Evolutionary conservation across 2,888 invertebrate species (phyloP), one percentile per base, ranked within the genome.

Genomic region (Resseliella maxima): DNA sequence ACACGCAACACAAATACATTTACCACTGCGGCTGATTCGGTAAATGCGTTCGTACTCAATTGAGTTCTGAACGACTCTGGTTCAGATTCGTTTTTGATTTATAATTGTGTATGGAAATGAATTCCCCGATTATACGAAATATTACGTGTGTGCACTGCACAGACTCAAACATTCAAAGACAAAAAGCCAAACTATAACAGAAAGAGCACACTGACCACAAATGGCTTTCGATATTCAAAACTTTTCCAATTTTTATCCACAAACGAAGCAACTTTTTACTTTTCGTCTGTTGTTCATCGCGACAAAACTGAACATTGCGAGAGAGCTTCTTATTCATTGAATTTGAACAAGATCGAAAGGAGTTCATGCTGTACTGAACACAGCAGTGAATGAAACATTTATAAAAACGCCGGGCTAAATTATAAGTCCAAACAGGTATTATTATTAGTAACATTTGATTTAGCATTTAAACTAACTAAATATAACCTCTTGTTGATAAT

Each of bases 1-100:
- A 72, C 72, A 72, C 72, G 72, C 72, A 72, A 72, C 72, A 72
- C 72, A 31, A 72, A 72, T 15, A 31, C 72, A 31, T 18, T 72
- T 35, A 31, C 18, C 72, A 72, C 27, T 35, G 1, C 46, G 46
- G 46, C 18, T 8, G 8, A 72, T 72, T 72, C 72, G 72, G 15
- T n/a, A 31, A 72, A 72, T 72, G 72, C 31, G 72, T 31, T 72
- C 72, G 72, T 35, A 31, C 72, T 72, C 72, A 18, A 31, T 72
- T 72, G 72, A 72, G 72, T 72, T 72, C 72, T 72, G 31, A 72
- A 35, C 15, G 31, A 3, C 0, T 72, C 72, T 72, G 31, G 2
- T 50, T 50, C 31, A 3, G 31, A 72, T 72, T 31, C 72, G 31
- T 72, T 72, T 41, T 72, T 72, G 72, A 72, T 72, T 72, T 72